Evolutionary conservation across 2,113 vertebrate genomes (phyloP).

Genomic region (Phaetusa simplex): DNA sequence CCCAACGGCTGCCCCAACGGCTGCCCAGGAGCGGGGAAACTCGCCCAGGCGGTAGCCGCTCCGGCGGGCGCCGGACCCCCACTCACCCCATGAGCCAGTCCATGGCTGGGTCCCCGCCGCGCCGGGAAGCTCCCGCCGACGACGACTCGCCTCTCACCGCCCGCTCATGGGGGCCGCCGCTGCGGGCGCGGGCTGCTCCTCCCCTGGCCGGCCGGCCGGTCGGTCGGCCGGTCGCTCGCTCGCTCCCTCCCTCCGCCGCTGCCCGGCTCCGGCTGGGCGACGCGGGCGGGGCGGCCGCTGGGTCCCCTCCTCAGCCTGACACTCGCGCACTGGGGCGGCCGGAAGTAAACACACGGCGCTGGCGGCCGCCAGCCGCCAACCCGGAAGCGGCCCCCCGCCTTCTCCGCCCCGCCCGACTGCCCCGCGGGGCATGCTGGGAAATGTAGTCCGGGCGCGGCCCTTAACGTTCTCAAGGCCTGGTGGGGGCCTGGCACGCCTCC

Average conservation of each 20-base stretch:
- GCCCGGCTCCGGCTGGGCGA: not conserved
- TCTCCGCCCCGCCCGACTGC: not conserved
- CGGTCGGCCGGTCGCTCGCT: not conserved
- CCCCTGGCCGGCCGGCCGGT: too few species aligned
- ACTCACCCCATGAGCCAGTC: conserved; percentile 92
- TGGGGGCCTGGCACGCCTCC: too few species aligned
- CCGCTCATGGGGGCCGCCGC: conserved; percentile 2
- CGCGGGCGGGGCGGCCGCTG: conserved; percentile 50
- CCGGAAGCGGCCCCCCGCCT: not conserved
- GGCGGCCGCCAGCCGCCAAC: not conserved
- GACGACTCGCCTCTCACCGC: conserved; percentile 11
- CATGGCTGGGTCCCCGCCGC: conserved; percentile 73
- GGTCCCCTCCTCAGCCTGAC: conserved; percentile 60
- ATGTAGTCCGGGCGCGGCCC: not conserved
- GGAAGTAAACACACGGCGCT: conserved; percentile 84
- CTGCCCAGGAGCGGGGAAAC: not conserved
- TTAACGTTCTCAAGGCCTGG: rapidly evolving
- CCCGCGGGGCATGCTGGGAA: not conserved
- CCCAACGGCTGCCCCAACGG: not conserved
- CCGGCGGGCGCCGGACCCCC: not conserved
- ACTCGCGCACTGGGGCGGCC: conserved; percentile 71
- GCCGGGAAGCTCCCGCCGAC: conserved; percentile 15
- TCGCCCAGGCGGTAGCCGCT: not conserved
- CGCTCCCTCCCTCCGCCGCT: not conserved
- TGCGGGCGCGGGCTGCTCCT: not conserved